Percentiles rank a stretch among this genome's conserved stretches.
Evolutionary conservation across 2,113 vertebrate genomes (phyloP).

Genomic region (Lepus timidus): DNA sequence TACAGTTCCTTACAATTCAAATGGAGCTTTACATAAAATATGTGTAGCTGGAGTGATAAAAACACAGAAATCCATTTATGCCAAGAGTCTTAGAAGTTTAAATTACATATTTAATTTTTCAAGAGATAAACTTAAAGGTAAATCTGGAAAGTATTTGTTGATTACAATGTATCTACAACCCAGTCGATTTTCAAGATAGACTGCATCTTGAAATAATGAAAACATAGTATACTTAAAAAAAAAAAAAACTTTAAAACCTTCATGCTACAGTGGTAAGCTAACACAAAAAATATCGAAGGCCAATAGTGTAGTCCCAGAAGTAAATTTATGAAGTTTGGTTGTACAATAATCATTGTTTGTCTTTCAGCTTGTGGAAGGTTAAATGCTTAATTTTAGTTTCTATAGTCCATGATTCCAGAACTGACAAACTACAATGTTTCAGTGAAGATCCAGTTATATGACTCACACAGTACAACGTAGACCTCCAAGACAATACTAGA

Average conservation of each 20-base stretch:
- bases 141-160: constrained; percentile 9
- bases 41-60: neutral
- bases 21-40: neutral
- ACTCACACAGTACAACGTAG: neutral
- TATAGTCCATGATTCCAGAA: neutral
- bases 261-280: neutral
- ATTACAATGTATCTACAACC: neutral
- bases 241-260: neutral
- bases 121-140: neutral
- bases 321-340: neutral
- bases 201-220: neutral
- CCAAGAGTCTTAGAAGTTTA: neutral
- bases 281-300: neutral
- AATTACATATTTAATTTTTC: neutral
- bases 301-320: neutral
- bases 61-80: constrained; percentile 21
- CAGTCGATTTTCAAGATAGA: constrained; percentile 24
- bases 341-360: neutral
- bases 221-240: neutral
- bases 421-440: neutral
- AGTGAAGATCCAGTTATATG: neutral
- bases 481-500: constrained; percentile 38
- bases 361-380: neutral
- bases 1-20: constrained; percentile 21
- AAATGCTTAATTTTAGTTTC: neutral